A percentile compares a stretch with the other conserved stretches of the same genome.
Evolutionary conservation across 2,113 vertebrate species (phyloP).

Genomic region (Ameiurus melas): DNA sequence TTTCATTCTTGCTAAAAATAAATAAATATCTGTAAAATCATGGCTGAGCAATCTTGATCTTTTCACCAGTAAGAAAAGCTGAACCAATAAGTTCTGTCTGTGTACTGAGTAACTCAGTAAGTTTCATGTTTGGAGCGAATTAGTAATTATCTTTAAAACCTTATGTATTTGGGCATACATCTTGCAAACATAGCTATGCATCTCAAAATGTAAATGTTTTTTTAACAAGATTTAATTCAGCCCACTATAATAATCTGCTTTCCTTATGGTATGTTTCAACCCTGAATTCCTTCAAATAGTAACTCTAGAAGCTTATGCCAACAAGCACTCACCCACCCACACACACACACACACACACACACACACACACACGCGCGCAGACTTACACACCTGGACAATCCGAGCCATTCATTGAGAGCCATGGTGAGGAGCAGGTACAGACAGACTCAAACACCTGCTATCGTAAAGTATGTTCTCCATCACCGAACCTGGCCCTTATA

Average conservation of each 20-base stretch:
- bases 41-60: not conserved
- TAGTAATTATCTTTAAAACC: conserved; percentile 3
- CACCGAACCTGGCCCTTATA: conserved; percentile 72
- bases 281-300: conserved; percentile 62
- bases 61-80: not conserved
- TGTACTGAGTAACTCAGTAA: not conserved
- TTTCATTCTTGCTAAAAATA: not conserved
- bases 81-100: not conserved
- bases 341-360: conserved; percentile 62
- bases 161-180: not conserved
- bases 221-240: not conserved
- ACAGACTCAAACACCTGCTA: conserved; percentile 78
- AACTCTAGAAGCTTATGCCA: conserved; percentile 65
- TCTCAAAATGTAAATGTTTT: not conserved
- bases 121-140: conserved; percentile 2
- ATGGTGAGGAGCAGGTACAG: conserved; percentile 71
- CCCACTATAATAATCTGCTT: conserved; percentile 42
- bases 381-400: conserved; percentile 72
- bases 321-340: conserved; percentile 3
- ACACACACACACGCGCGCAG: conserved; percentile 53
- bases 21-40: not conserved
- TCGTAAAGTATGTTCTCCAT: conserved; percentile 79
- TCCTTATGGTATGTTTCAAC: conserved; percentile 61
- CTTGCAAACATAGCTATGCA: not conserved
- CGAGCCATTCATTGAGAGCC: conserved; percentile 70